A percentile compares a stretch with the other conserved stretches of the same genome.
Evolutionary conservation across 2,888 invertebrate genomes (phyloP).

Genomic region (Drosophila aldrichi): DNA sequence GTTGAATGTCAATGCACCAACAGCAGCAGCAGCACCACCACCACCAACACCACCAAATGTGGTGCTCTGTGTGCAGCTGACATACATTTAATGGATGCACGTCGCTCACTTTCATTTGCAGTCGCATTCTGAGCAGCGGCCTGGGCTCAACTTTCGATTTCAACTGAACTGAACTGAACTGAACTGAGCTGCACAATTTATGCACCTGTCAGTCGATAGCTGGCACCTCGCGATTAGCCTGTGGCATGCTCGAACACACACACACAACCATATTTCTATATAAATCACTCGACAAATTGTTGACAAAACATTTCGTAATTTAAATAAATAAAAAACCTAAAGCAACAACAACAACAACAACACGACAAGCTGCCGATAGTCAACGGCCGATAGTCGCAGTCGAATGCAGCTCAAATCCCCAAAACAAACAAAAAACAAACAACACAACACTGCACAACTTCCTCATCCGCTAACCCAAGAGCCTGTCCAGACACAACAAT

Average conservation of each 20-base stretch:
- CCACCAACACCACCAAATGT: background rate
- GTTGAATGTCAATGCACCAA: constrained; percentile 66
- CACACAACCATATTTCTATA: constrained; percentile 20
- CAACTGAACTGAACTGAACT: constrained; percentile 22
- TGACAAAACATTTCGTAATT: constrained; percentile 81
- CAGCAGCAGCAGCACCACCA: background rate
- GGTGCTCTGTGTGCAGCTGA: constrained; percentile 50
- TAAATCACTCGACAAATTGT: constrained; percentile 80
- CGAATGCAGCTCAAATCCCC: constrained; percentile 35
- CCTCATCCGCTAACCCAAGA: constrained; percentile 61
- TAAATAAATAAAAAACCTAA: constrained; percentile 57
- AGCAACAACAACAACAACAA: constrained; percentile 1
- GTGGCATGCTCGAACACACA: constrained; percentile 10
- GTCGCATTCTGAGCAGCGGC: constrained; percentile 65
- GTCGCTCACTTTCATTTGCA: constrained; percentile 68
- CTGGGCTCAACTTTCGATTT: constrained; percentile 74
- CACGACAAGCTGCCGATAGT: constrained; percentile 68
- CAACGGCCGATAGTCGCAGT: constrained; percentile 53
- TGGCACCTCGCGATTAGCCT: constrained; percentile 60
- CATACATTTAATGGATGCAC: constrained; percentile 79
- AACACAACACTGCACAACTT: constrained; percentile 50
- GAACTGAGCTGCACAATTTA: constrained; percentile 57
- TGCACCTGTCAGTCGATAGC: constrained; percentile 78
- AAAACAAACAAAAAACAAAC: constrained; percentile 12
- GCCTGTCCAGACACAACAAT: constrained; percentile 46